Evolutionary conservation across 2,888 invertebrate species (phyloP), one percentile per base, ranked within the genome.

Genomic region (Cheilosia urbana): DNA sequence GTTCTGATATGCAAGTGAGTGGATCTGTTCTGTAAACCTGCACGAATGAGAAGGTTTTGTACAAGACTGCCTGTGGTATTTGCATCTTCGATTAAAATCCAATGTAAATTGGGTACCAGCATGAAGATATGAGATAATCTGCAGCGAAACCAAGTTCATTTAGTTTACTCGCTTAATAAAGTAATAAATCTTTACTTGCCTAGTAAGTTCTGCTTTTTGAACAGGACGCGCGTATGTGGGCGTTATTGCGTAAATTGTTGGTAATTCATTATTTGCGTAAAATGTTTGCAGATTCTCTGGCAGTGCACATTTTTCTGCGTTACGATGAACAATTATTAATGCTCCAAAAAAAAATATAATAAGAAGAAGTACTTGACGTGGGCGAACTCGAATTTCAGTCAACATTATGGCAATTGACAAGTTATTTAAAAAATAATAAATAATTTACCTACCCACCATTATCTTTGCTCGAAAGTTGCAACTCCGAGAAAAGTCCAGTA

Each of bases 51-150:
- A 24, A 98, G 93, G 87, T 95, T 95, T 6, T 93, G 93, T 2
- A 98, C 97, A 73, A 97, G 93, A 4, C 81, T 30, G 0, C 89
- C 90, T 0, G 90, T 96, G 7, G 91, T 91, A 17, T 93, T 93
- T 0, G 97, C 94, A 92, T 99, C 99, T 93, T 99, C 98, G 37
- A 99, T 94, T 51, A 99, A 93, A 88, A 99, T 95, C 99, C 99
- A 99, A 91, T 98, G 96, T 78, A 99, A 93, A 91, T 97, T 97
- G 84, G 96, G 96, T 79, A 98, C 95, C 88, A 96, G 94, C 93
- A 96, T 95, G 87, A 99, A 94, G 2, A 98, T 96, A 90, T 98
- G 97, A 7, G 97, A 96, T 77, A 99, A 92, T 90, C 98, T 95
- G 91, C 13, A 55, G 17, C 58, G n/a, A 13, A 5, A 11, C 9